phyloP scores from a whole-genome alignment of 2,113 vertebrate genomes.

The Myocastor coypus region DNA sequence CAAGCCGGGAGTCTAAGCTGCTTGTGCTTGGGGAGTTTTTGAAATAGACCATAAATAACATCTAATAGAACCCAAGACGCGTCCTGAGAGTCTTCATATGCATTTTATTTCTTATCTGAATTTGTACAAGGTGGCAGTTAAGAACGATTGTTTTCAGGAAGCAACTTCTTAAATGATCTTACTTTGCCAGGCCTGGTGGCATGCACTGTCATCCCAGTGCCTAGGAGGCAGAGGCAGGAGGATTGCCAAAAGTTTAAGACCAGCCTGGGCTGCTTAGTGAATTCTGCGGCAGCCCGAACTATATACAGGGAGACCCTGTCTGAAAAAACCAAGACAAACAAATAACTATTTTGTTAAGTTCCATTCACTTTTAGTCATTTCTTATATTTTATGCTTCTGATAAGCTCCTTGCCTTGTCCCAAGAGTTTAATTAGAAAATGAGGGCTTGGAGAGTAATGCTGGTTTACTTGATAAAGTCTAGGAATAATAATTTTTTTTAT shows the following conservation, averaged over 20 bases:
- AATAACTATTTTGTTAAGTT: neutral
- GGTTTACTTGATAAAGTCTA: neutral
- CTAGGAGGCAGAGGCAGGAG: too few species aligned
- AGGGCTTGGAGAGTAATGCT: neutral
- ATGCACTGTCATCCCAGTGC: too few species aligned
- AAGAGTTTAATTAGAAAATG: conserved; percentile 1
- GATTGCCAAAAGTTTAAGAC: too few species aligned
- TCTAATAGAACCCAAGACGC: neutral
- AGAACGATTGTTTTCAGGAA: neutral
- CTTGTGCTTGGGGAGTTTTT: neutral
- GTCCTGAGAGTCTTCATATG: neutral
- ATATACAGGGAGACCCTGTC: too few species aligned
- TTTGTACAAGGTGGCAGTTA: neutral
- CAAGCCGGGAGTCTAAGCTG: neutral
- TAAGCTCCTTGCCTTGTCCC: neutral
- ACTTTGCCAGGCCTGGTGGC: too few species aligned
- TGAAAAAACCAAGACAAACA: too few species aligned
- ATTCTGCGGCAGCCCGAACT: too few species aligned
- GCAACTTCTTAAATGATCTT: neutral
- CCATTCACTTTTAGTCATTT: neutral
- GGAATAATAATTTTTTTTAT: neutral
- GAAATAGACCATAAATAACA: neutral
- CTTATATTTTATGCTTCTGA: neutral
- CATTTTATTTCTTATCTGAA: neutral
- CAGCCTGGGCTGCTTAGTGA: too few species aligned